Conservation (phyloP, 2,888 invertebrate genomes). For the Harmothoe impar region DNA sequence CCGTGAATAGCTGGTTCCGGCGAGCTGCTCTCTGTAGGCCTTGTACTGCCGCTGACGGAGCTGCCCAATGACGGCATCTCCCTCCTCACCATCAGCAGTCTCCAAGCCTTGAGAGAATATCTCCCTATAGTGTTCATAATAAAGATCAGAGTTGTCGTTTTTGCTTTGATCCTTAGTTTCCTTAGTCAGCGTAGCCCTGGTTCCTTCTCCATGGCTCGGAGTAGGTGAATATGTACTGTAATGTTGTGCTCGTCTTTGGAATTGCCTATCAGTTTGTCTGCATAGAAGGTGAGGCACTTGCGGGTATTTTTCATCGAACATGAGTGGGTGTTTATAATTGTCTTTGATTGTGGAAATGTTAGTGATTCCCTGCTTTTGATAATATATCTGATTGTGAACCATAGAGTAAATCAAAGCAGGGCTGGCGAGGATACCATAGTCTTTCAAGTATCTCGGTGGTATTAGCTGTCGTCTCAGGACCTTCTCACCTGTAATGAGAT, state of each 20-base stretch:
- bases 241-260: not conserved
- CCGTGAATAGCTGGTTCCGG: not conserved
- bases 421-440: no score
- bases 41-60: not conserved
- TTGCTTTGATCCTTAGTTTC: not conserved
- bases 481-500: no score
- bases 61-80: not conserved
- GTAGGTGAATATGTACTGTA: not conserved
- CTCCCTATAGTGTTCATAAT: not conserved
- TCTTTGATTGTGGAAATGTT: no score
- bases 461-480: no score
- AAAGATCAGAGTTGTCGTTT: not conserved
- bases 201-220: no score
- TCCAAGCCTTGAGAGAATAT: conserved; percentile 30
- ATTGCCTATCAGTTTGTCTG: not conserved
- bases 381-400: no score
- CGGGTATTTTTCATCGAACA: not conserved
- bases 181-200: not conserved
- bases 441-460: no score
- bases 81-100: not conserved
- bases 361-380: no score
- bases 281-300: not conserved
- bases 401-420: no score
- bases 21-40: not conserved
- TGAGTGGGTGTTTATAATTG: no score